Base-by-base conservation (phyloP, 2,113 vertebrate genomes). In the Oryctolagus cuniculus region DNA sequence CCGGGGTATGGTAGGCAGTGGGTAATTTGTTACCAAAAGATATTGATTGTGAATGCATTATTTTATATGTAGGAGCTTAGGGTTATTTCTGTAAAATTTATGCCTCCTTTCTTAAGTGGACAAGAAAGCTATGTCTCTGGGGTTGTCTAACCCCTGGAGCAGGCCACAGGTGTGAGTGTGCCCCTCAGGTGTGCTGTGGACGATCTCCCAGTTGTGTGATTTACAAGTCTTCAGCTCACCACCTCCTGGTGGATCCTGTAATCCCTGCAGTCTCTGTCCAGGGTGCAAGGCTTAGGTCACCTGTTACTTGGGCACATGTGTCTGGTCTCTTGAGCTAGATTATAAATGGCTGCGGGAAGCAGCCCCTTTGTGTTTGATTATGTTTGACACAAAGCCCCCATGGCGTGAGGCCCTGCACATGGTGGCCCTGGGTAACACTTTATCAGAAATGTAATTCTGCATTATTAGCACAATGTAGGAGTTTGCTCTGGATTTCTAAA, bases 51-150 rank as follows among this genome's bases (percentile, higher is more conserved):
- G 17, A 63, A 70, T 81, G 53, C 53, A 82, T 87, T 80, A 53
- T 34, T 91, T 87, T 87, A 10, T 81, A 94, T 67, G 3, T n/a
- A 88, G 53, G 72, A 66, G 24, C 34, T 63, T 13, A 3, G 44
- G 34, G n/a, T 74, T 75, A 55, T 95, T 90, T 84, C 58, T 94
- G 2, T 92, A 81, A 92, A 49, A 25, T 15, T 25, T 53, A 31
- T 44, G 16, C 17, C 73, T 78, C 58, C 69, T 95, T 84, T 55
- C 21, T n/a, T 86, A 72, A 88, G 63, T 75, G 25, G 16, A 12
- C 13, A 15, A 69, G 67, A 21, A 78, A 73, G 77, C 38, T 10
- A 34, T 24, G 36, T 25, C 10, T 63, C 7, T 58, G 24, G 29
- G 79, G 58, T 31, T 27, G 15, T 70, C 10, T 22, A 27, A 3